Evolutionary conservation across 2,888 invertebrate genomes (phyloP).

Genomic region (Melitaea athalia): DNA sequence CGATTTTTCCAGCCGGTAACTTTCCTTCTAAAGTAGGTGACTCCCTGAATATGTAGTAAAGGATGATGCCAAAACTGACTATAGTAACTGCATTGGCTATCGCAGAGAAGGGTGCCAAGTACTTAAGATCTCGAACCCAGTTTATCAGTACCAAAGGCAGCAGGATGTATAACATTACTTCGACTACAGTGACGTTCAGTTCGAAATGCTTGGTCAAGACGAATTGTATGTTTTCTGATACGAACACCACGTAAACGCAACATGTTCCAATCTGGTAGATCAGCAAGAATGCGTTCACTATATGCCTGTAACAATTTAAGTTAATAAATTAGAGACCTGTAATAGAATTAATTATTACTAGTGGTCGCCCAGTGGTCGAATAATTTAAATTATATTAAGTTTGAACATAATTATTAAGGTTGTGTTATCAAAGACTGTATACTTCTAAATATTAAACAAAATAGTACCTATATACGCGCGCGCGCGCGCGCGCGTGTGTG

Average conservation of each 20-base stretch:
- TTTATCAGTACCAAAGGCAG: conserved; percentile 90
- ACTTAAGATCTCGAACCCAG: conserved; percentile 92
- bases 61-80: conserved; percentile 91
- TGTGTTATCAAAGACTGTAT: no score
- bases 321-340: no score
- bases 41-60: conserved; percentile 91
- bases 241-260: conserved; percentile 97
- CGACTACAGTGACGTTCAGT: conserved; percentile 77
- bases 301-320: conserved; percentile 78
- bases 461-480: no score
- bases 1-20: conserved; percentile 84
- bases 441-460: no score
- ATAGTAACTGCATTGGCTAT: conserved; percentile 93
- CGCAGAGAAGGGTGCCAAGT: conserved; percentile 94
- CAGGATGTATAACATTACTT: conserved; percentile 88
- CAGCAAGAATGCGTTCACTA: conserved; percentile 88
- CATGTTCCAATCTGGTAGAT: conserved; percentile 97
- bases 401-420: no score
- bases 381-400: no score
- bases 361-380: no score
- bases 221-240: conserved; percentile 91
- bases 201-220: conserved; percentile 82
- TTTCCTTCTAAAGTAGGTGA: conserved; percentile 84
- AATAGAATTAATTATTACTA: no score
- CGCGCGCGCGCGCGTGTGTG: no score